These are phyloP conservation scores for Metopia argyrocephala DNA, from an alignment of 2,888 invertebrate genomes.

Conservation along the genomic window DNA sequence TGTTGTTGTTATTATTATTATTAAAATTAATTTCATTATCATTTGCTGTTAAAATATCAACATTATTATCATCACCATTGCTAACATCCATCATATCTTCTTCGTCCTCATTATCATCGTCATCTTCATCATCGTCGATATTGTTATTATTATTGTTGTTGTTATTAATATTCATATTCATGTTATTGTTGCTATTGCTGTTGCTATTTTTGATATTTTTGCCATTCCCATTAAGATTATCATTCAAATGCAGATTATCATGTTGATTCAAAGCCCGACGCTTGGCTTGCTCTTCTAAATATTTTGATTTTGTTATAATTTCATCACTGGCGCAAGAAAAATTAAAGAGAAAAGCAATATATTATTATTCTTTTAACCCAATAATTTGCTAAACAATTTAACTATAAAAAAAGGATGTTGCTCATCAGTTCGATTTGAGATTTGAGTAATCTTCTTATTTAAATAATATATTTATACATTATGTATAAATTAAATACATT, in stretches of 20 bases:
- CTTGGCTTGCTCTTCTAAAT: slow-evolving; percentile 80
- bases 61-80: slow-evolving; percentile 67
- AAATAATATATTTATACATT: too few relatives aligned
- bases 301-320: slow-evolving; percentile 79
- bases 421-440: too few relatives aligned
- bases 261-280: slow-evolving; percentile 78
- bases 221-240: slow-evolving; percentile 78
- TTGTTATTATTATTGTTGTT: slow-evolving; percentile 78
- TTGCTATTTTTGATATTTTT: slow-evolving; percentile 55
- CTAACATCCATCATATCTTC: slow-evolving; percentile 80
- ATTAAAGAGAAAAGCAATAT: slow-evolving; percentile 31
- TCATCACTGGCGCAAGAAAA: slow-evolving; percentile 78
- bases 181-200: slow-evolving; percentile 54
- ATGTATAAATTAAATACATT: too few relatives aligned
- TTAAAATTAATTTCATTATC: slow-evolving; percentile 61
- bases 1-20: slow-evolving; percentile 43
- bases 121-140: slow-evolving; percentile 58
- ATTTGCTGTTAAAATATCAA: slow-evolving; percentile 60
- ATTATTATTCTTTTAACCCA: not conserved
- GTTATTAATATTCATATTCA: slow-evolving; percentile 69
- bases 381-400: too few relatives aligned
- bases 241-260: slow-evolving; percentile 78
- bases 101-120: slow-evolving; percentile 70
- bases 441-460: too few relatives aligned
- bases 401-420: too few relatives aligned